Evolutionary conservation across 2,113 vertebrate species (phyloP).

Genomic region (Ceyx melanurus): DNA sequence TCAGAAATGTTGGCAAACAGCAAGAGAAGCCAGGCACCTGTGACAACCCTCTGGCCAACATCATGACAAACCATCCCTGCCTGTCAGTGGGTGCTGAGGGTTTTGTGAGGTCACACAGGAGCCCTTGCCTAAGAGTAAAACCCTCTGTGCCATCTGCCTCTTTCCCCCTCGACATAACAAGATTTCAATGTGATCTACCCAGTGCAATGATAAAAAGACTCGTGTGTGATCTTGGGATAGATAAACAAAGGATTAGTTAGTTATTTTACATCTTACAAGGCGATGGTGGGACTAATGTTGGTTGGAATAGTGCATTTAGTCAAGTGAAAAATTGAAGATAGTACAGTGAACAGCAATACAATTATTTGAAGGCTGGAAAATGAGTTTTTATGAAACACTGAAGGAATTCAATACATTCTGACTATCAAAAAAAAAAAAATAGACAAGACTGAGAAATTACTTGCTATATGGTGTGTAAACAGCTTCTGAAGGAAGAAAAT

Average conservation of each 20-base stretch:
- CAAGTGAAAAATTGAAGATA: slow-evolving; percentile 56
- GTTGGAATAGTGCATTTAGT: slow-evolving; percentile 17
- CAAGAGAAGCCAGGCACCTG: neutral
- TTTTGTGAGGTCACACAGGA: neutral
- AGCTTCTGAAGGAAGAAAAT: neutral
- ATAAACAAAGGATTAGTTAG: neutral
- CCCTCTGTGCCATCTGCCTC: rapidly evolving
- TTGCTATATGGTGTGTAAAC: neutral
- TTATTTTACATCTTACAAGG: slow-evolving; percentile 28
- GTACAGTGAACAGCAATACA: slow-evolving; percentile 6
- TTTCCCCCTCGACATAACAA: neutral
- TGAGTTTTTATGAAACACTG: slow-evolving; percentile 47
- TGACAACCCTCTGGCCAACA: neutral
- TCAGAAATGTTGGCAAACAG: neutral
- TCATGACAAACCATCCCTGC: neutral
- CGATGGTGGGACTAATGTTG: neutral
- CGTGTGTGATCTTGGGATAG: neutral
- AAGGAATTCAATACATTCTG: slow-evolving; percentile 29
- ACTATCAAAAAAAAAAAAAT: neutral
- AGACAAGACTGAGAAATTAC: neutral
- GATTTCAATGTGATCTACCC: neutral
- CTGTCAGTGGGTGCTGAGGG: neutral
- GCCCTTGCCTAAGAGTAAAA: neutral
- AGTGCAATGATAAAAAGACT: neutral
- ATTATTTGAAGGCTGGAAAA: slow-evolving; percentile 36